Evolutionary conservation across 1,140 invertebrate species (phyloP).

Genomic region (Drosophila bipectinata): DNA sequence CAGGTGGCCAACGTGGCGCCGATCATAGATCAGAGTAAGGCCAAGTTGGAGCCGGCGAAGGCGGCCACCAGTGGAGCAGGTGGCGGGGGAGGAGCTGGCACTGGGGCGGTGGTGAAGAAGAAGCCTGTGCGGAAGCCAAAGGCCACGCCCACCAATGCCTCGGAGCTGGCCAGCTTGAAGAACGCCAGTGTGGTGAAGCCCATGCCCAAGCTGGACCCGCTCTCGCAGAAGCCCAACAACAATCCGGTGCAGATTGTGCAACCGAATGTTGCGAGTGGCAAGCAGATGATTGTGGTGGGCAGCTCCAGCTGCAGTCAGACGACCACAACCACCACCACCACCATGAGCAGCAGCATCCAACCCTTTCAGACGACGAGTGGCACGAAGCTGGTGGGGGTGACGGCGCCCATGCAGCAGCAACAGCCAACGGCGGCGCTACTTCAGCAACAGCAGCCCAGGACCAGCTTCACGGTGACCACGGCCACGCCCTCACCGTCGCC

Average conservation of each 20-base stretch:
- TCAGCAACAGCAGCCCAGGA: constrained; percentile 50
- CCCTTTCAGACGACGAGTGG: constrained; percentile 83
- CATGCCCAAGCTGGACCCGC: constrained; percentile 76
- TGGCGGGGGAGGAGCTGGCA: constrained; percentile 20
- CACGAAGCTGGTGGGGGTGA: constrained; percentile 84
- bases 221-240: constrained; percentile 80
- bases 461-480: constrained; percentile 48
- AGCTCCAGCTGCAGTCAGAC: constrained; percentile 51
- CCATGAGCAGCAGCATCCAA: constrained; percentile 79
- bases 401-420: constrained; percentile 79
- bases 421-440: constrained; percentile 41
- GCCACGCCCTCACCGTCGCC: constrained; percentile 13
- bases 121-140: constrained; percentile 79
- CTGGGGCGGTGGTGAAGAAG: constrained; percentile 71
- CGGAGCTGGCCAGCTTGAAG: constrained; percentile 63
- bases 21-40: constrained; percentile 82
- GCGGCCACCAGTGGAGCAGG: constrained; percentile 19
- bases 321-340: constrained; percentile 69
- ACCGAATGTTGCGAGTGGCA: constrained; percentile 79
- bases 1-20: constrained; percentile 83
- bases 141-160: constrained; percentile 67
- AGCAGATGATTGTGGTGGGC: constrained; percentile 73
- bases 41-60: constrained; percentile 69
- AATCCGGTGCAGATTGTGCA: constrained; percentile 82
- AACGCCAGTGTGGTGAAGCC: constrained; percentile 80